A percentile compares a stretch with the other conserved stretches of the same genome.
phyloP scores from a whole-genome alignment of 2,113 vertebrate genomes.

The Lasiurus borealis region DNA sequence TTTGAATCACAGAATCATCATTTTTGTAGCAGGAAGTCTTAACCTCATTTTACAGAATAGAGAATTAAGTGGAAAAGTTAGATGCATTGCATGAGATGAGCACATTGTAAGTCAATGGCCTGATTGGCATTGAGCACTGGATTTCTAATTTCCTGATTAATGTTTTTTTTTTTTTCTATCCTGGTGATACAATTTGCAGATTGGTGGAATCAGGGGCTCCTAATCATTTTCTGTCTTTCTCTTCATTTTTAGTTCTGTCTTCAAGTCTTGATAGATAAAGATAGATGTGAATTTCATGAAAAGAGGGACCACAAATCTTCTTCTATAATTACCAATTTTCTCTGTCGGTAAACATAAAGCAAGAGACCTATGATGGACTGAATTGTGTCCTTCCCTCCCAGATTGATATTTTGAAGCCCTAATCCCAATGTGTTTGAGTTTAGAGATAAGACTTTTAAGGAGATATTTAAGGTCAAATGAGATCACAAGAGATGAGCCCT shows the following conservation, averaged over 20 bases:
- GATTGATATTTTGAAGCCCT: background rate
- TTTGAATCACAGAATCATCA: slow-evolving; percentile 58
- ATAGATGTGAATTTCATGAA: background rate
- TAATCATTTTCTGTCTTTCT: slow-evolving; percentile 4
- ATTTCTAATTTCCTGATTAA: background rate
- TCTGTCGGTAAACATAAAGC: background rate
- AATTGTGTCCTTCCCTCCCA: background rate
- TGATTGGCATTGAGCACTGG: background rate
- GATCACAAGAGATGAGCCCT: background rate
- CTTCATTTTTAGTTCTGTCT: slow-evolving; percentile 31
- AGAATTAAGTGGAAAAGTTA: slow-evolving; percentile 45
- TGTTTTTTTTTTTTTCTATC: background rate
- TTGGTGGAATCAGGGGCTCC: background rate
- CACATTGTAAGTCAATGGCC: background rate
- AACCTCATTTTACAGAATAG: slow-evolving; percentile 59
- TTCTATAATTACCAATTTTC: slow-evolving; percentile 32
- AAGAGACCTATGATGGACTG: background rate
- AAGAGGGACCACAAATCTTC: background rate
- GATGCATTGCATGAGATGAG: background rate
- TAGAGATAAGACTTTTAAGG: background rate
- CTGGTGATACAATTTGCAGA: background rate
- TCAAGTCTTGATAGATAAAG: background rate
- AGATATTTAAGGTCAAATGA: background rate
- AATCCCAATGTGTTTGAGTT: background rate
- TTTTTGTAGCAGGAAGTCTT: slow-evolving; percentile 63